Percentiles rank a stretch among this genome's conserved stretches.
These are phyloP conservation scores for Sanderia malayensis DNA, from an alignment of 30 jellyfish, hydroid and myxozoan genomes.

Conservation along the genomic window DNA sequence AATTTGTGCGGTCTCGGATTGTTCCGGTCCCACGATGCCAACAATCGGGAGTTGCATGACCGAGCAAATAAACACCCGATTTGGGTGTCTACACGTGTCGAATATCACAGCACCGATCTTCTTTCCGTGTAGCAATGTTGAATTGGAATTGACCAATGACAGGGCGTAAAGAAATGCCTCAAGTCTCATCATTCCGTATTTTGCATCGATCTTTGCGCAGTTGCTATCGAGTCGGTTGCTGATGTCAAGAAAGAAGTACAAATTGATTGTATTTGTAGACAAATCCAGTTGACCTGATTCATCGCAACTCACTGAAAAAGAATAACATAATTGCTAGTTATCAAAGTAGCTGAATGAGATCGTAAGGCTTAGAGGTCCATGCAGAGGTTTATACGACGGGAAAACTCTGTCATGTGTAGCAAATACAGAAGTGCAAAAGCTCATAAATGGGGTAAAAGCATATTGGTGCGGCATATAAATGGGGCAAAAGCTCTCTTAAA, in stretches of 20 bases:
- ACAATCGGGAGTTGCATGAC: not conserved
- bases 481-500: no score
- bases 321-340: no score
- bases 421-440: no score
- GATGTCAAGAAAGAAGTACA: conserved; percentile 14
- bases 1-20: conserved; percentile 18
- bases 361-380: no score
- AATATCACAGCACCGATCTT: conserved; percentile 20
- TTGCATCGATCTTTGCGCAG: conserved; percentile 27
- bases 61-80: conserved; percentile 22
- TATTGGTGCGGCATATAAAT: no score
- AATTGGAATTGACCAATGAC: conserved; percentile 12
- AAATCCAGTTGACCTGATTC: not conserved
- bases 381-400: no score
- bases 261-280: not conserved
- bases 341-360: no score
- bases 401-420: no score
- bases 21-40: conserved; percentile 48
- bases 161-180: conserved; percentile 54
- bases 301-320: not conserved
- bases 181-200: conserved; percentile 49
- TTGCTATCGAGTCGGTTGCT: conserved; percentile 4
- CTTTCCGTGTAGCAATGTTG: not conserved
- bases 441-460: no score
- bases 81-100: conserved; percentile 43